Conservation (phyloP, 2,888 invertebrate genomes). For the Apodemia zela region DNA sequence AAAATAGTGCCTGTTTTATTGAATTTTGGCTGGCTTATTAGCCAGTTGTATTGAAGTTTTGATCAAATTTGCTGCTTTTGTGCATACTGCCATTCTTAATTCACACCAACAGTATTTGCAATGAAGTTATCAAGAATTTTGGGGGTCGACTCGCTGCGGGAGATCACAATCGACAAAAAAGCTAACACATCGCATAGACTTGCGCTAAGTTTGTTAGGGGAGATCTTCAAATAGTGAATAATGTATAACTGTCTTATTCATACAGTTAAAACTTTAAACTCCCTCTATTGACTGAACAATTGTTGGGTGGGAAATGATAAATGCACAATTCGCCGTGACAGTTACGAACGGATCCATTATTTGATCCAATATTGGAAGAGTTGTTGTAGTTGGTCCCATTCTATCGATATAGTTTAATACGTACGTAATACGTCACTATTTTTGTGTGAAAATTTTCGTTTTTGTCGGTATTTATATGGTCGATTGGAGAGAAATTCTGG, state of each 20-base stretch:
- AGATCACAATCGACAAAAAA: constrained; percentile 53
- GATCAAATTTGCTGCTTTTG: not conserved
- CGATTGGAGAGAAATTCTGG: too few relatives aligned
- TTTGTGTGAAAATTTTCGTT: too few relatives aligned
- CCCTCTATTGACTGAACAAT: constrained; percentile 68
- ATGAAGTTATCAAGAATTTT: constrained; percentile 75
- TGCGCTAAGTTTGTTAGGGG: constrained; percentile 56
- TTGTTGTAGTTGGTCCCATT: not conserved
- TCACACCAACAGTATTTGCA: constrained; percentile 45
- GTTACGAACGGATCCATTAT: constrained; percentile 34
- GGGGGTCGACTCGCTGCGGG: constrained; percentile 48
- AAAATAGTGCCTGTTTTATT: too few relatives aligned
- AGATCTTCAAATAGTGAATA: constrained; percentile 63
- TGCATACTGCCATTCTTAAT: constrained; percentile 44
- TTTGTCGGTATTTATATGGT: too few relatives aligned
- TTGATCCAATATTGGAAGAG: constrained; percentile 26
- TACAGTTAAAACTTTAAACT: constrained; percentile 69
- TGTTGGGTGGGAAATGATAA: constrained; percentile 58
- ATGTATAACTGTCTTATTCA: constrained; percentile 62
- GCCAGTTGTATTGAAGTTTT: too few relatives aligned
- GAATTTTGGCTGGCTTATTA: too few relatives aligned
- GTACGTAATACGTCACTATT: not conserved
- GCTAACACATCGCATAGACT: constrained; percentile 51
- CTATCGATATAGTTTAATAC: not conserved
- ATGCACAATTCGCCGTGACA: constrained; percentile 42